Evolutionary conservation across 2,888 invertebrate species (phyloP).

Genomic region (Papilio protenor): DNA sequence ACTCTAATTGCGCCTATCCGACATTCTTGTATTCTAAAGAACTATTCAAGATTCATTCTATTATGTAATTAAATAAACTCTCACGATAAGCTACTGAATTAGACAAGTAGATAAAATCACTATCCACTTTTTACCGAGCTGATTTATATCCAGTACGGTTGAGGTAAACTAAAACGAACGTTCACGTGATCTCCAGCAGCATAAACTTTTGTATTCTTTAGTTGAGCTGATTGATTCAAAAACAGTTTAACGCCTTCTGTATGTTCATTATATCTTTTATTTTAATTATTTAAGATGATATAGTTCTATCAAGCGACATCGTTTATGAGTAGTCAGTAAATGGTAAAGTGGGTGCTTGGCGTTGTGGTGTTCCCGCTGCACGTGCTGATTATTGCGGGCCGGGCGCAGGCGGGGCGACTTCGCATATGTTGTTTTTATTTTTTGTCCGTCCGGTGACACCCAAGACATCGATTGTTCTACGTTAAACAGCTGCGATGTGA

Average conservation of each 20-base stretch:
- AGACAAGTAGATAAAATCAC: not conserved
- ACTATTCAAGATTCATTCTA: conserved; percentile 27
- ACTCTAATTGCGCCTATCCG: conserved; percentile 59
- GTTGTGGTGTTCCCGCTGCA: conserved; percentile 61
- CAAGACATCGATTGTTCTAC: conserved; percentile 71
- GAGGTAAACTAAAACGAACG: not conserved
- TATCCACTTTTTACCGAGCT: not conserved
- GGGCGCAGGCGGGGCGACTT: conserved; percentile 43
- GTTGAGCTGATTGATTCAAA: not conserved
- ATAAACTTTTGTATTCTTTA: not conserved
- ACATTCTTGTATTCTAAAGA: conserved; percentile 33
- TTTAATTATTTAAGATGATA: not conserved
- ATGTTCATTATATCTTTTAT: not conserved
- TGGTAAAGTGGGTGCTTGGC: conserved; percentile 54
- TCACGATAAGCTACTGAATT: not conserved
- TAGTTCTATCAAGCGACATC: not conserved
- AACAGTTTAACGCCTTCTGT: not conserved
- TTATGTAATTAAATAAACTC: conserved; percentile 14
- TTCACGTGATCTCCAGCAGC: not conserved
- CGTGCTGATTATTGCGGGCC: conserved; percentile 61
- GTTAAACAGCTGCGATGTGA: conserved; percentile 69
- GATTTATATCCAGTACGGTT: not conserved
- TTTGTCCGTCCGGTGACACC: conserved; percentile 62
- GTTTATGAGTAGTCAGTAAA: conserved; percentile 49
- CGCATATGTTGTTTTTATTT: conserved; percentile 77